Evolutionary conservation across 2,797 vertebrate species (phyloP).

Genomic region (Ciconia nigra): DNA sequence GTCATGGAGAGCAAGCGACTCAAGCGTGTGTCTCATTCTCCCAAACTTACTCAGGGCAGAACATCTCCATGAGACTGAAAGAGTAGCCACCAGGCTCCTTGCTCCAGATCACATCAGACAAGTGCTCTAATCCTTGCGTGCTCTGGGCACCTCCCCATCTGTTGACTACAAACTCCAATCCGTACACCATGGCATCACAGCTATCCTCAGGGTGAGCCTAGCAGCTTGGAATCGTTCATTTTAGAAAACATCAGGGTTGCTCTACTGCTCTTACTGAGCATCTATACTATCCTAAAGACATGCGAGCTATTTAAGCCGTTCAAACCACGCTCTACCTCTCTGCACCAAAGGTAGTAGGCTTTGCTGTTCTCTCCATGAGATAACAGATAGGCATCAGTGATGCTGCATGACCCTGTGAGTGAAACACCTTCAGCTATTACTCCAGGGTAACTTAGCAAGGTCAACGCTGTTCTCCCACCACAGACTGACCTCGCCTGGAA

Average conservation of each 20-base stretch:
- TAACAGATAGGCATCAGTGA: background rate
- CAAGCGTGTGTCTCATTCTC: fast-evolving
- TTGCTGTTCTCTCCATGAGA: background rate
- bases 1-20: background rate
- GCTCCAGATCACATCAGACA: background rate
- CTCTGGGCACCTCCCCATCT: background rate
- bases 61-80: background rate
- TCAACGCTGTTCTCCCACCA: background rate
- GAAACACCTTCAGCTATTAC: background rate
- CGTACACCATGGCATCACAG: background rate
- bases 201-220: background rate
- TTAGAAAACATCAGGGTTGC: background rate
- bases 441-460: background rate
- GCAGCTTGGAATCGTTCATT: background rate
- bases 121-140: background rate
- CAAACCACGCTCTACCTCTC: background rate
- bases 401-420: background rate
- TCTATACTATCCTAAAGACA: background rate
- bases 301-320: background rate
- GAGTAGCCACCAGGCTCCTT: background rate
- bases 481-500: background rate
- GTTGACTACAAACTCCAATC: background rate
- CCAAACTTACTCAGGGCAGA: background rate
- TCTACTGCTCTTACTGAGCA: background rate
- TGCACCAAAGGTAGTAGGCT: background rate